Conservation (phyloP, 2,797 vertebrate genomes). For the Spheniscus humboldti region DNA sequence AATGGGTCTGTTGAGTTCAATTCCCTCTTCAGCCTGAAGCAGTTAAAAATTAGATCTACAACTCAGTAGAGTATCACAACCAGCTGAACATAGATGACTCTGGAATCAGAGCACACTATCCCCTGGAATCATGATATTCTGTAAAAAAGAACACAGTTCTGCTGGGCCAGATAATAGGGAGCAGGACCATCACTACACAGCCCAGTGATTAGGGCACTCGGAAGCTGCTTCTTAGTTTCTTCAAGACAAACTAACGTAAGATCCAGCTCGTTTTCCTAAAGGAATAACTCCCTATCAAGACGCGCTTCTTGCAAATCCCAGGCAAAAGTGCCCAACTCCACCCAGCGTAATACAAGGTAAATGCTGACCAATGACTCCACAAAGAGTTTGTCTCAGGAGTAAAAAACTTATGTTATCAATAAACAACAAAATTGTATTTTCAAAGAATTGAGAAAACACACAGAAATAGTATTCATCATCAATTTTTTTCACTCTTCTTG, state of each 20-base stretch:
- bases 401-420: background rate
- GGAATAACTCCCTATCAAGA: background rate
- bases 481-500: background rate
- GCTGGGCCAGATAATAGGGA: background rate
- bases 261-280: background rate
- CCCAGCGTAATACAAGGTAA: background rate
- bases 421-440: background rate
- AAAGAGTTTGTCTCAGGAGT: background rate
- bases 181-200: background rate
- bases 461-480: background rate
- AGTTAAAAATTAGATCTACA: background rate
- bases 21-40: background rate
- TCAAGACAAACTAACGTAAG: background rate
- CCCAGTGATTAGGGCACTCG: rapidly evolving
- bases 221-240: background rate
- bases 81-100: background rate
- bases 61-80: background rate
- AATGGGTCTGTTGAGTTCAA: background rate
- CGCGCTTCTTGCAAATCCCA: background rate
- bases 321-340: background rate
- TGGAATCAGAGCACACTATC: background rate
- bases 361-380: background rate
- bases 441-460: background rate
- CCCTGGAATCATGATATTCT: background rate
- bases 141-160: background rate